A percentile compares a stretch with the other conserved stretches of the same genome.
Evolutionary conservation across 2,888 invertebrate species (phyloP).

Genomic region (Argyra leucocephala): DNA sequence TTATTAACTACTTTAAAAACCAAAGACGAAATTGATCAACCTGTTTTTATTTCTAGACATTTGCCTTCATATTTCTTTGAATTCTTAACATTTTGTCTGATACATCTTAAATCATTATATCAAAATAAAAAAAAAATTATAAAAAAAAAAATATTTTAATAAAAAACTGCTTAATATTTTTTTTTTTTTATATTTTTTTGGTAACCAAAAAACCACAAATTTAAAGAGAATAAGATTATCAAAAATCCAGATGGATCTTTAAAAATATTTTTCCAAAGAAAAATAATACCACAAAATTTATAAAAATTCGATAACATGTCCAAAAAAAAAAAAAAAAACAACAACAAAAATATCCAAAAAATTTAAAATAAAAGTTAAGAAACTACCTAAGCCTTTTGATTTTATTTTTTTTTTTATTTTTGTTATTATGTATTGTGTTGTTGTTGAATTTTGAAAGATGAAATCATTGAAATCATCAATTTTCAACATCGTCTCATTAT

Average conservation of each 20-base stretch:
- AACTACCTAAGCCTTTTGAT: too few relatives aligned
- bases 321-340: background rate
- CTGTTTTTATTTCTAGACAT: background rate
- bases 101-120: constrained; percentile 4
- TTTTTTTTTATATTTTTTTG: too few relatives aligned
- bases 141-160: background rate
- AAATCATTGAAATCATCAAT: constrained; percentile 2
- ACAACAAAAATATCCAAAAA: background rate
- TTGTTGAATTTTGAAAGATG: background rate
- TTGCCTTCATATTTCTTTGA: background rate
- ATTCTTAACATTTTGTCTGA: background rate
- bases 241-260: constrained; percentile 8
- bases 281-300: constrained; percentile 6
- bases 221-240: background rate
- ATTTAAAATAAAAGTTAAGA: background rate
- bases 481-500: background rate
- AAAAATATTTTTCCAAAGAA: constrained; percentile 2
- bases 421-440: background rate
- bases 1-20: background rate
- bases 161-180: background rate
- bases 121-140: background rate
- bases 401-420: too few relatives aligned
- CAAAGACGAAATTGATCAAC: background rate
- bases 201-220: constrained; percentile 9
- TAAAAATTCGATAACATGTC: background rate